Evolutionary conservation across 35 echinoderm and acorn worm species (phyloP).

Genomic region (Eucidaris tribuloides): DNA sequence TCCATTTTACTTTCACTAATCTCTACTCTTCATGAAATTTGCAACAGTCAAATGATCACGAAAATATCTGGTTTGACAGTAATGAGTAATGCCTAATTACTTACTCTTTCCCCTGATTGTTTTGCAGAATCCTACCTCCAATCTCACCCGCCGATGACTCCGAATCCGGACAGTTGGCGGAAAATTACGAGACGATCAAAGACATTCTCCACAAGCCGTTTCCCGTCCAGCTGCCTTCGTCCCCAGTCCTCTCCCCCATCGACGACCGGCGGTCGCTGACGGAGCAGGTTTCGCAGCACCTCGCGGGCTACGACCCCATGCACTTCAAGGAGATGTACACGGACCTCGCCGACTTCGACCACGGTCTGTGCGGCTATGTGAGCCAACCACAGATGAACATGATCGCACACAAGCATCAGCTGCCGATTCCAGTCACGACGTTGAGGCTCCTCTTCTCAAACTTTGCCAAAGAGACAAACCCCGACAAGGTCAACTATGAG

Average conservation of each 20-base stretch:
- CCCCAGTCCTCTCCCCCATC: conserved; percentile 36
- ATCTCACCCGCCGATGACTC: too few species aligned
- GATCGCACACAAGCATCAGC: conserved; percentile 52
- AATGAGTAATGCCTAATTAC: not conserved
- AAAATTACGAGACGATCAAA: too few species aligned
- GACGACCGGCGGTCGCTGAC: conserved; percentile 28
- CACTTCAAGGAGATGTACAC: conserved; percentile 95
- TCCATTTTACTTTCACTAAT: too few species aligned
- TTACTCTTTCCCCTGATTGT: not conserved
- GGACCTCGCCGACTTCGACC: conserved; percentile 87
- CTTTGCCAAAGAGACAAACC: conserved; percentile 78
- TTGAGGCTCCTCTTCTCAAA: conserved; percentile 84
- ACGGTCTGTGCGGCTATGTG: conserved; percentile 69
- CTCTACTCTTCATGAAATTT: too few species aligned
- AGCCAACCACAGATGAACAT: conserved; percentile 84
- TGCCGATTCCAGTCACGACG: conserved; percentile 62
- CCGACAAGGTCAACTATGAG: conserved; percentile 92
- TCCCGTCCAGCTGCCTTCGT: not conserved
- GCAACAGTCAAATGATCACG: too few species aligned
- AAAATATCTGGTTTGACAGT: too few species aligned
- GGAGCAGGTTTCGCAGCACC: conserved; percentile 54
- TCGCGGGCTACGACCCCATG: conserved; percentile 66
- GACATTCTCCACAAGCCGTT: conserved; percentile 6
- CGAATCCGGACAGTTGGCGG: too few species aligned
- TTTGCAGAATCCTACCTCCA: conserved; percentile 45